Evolutionary conservation across 2,888 invertebrate species (phyloP), one percentile per base, ranked within the genome.

Genomic region (Leucophora obtusa): DNA sequence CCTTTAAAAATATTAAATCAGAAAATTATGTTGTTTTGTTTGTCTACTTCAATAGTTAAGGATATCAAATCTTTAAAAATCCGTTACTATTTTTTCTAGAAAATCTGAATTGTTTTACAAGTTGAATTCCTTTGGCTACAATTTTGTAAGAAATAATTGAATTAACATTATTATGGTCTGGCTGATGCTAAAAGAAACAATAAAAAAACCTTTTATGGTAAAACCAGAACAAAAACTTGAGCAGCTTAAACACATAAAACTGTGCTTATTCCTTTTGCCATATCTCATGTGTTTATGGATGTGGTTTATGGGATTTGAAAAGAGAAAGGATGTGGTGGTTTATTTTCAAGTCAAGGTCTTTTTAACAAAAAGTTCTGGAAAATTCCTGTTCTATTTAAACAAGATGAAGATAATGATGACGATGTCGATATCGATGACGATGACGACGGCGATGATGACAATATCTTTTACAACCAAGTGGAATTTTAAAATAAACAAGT

Each of bases 241-340:
- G n/a, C 43, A 47, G 6, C n/a, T 47, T 47, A 14, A 47, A n/a
- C 43, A 14, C 14, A 43, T 14, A 47, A 47, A 60, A 9, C n/a
- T 17, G 21, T 54, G 33, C n/a, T n/a, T n/a, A n/a, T 21, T 47
- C 33, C 8, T 54, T 28, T 28, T 28, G 53, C 9, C 17, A 7
- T 18, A 18, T 15, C 10, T 35, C 53, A 28, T 47, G 24, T 54
- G 28, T 6, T 35, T 53, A 2, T 21, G 33, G 38, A 21, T 56
- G 43, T 47, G 28, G 14, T 54, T 15, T 17, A 8, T 33, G n/a
- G 50, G 50, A 38, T 63, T 69, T 58, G 35, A 18, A 77, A 81
- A 77, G 81, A 81, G 81, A 81, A 81, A 77, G 81, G 81, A 73
- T 76, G 72, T 73, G 28, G 38, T 71, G 18, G 43, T 68, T 73